These are phyloP conservation scores for Pandion haliaetus DNA, from an alignment of 2,113 vertebrate species.

Conservation along the genomic window DNA sequence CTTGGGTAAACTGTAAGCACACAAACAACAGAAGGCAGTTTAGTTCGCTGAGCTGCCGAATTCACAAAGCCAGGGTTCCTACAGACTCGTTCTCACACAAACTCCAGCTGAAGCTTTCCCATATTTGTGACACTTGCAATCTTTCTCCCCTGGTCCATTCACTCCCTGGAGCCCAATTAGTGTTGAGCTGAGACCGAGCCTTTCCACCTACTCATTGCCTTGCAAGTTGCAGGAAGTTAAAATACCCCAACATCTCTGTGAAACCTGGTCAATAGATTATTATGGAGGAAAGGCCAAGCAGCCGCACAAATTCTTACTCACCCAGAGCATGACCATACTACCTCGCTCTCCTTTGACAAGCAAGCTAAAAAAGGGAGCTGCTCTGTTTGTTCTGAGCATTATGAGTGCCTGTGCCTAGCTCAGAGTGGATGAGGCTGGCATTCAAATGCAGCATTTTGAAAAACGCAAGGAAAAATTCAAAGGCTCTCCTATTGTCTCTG, in stretches of 20 bases:
- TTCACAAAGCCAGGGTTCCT: neutral
- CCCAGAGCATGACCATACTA: neutral
- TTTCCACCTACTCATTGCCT: neutral
- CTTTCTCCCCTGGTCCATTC: neutral
- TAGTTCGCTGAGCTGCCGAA: neutral
- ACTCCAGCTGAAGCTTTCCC: neutral
- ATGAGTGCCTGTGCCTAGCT: neutral
- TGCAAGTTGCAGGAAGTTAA: constrained; percentile 3
- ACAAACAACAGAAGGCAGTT: neutral
- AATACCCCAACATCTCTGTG: neutral
- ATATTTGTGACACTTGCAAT: neutral
- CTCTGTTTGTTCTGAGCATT: neutral
- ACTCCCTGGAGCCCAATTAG: constrained; percentile 31
- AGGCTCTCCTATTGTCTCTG: neutral
- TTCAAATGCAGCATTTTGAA: neutral
- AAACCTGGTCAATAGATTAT: neutral
- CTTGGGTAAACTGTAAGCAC: neutral
- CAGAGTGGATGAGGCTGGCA: neutral
- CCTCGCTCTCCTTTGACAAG: neutral
- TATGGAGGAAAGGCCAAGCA: neutral
- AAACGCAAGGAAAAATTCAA: neutral
- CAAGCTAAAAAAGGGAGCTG: neutral
- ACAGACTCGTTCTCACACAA: neutral
- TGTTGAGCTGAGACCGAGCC: neutral
- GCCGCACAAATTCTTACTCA: neutral